These are phyloP conservation scores for Callospermophilus lateralis DNA, from an alignment of 2,113 vertebrate genomes.

Conservation along the genomic window DNA sequence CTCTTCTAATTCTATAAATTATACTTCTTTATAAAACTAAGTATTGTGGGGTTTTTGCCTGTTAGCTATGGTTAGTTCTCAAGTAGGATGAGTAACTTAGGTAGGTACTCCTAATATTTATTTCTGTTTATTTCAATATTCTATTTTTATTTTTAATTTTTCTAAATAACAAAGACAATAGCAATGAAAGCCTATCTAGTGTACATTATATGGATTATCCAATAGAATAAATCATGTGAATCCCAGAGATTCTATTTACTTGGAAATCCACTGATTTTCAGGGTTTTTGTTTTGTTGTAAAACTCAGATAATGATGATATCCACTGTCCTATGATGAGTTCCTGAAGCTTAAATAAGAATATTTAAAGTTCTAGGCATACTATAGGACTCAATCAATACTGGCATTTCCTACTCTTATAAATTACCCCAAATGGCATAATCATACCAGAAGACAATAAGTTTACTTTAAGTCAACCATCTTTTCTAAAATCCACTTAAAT, in stretches of 20 bases:
- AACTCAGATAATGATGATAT: neutral
- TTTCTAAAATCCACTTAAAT: slow-evolving; percentile 12
- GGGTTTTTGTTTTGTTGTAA: neutral
- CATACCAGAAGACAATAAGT: neutral
- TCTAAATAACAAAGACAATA: neutral
- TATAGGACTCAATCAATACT: neutral
- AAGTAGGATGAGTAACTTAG: neutral
- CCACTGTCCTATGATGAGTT: neutral
- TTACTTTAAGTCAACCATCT: neutral
- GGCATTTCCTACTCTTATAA: neutral
- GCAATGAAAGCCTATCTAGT: neutral
- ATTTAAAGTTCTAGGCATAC: neutral
- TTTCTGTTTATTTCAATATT: neutral
- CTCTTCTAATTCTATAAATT: neutral
- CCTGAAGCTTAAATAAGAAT: slow-evolving; percentile 11
- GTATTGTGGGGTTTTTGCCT: neutral
- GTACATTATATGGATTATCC: neutral
- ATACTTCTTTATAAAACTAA: slow-evolving; percentile 7
- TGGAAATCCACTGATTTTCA: neutral
- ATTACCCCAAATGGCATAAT: neutral
- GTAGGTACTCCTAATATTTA: neutral
- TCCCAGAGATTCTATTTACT: neutral
- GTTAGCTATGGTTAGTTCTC: neutral
- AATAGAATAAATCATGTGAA: neutral
- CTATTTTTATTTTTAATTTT: neutral